These are phyloP conservation scores for Meiosimyza decipiens DNA, from an alignment of 2,888 invertebrate species.

Conservation along the genomic window DNA sequence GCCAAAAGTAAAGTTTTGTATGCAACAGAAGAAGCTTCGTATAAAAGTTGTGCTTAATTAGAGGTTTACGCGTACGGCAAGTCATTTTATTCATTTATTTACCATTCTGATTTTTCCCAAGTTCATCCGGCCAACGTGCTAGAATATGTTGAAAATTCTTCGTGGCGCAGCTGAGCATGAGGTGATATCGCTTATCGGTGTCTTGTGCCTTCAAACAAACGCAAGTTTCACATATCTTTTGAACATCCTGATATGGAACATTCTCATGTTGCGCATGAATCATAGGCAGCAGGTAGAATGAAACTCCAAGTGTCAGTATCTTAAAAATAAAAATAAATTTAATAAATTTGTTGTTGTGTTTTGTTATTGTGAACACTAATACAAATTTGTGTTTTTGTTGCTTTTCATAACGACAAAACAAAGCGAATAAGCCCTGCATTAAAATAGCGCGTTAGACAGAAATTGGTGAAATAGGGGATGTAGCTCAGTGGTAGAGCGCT, in stretches of 20 bases:
- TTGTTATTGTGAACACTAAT: neutral
- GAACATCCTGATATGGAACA: constrained; percentile 60
- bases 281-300: neutral
- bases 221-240: constrained; percentile 61
- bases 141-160: constrained; percentile 62
- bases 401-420: neutral
- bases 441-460: neutral
- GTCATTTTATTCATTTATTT: constrained; percentile 16
- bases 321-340: neutral
- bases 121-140: constrained; percentile 62
- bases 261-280: constrained; percentile 55
- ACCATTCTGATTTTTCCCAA: constrained; percentile 58
- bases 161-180: constrained; percentile 58
- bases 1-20: no score
- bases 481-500: constrained; percentile 46
- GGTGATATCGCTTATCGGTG: constrained; percentile 48
- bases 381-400: neutral
- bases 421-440: neutral
- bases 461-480: constrained; percentile 7
- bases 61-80: no score
- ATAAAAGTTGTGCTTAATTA: no score
- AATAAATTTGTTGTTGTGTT: constrained; percentile 1
- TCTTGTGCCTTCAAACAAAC: constrained; percentile 55
- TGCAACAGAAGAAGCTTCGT: no score
- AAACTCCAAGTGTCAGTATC: neutral